Evolutionary conservation across 2,797 vertebrate genomes (phyloP).

Genomic region (Menidia menidia): DNA sequence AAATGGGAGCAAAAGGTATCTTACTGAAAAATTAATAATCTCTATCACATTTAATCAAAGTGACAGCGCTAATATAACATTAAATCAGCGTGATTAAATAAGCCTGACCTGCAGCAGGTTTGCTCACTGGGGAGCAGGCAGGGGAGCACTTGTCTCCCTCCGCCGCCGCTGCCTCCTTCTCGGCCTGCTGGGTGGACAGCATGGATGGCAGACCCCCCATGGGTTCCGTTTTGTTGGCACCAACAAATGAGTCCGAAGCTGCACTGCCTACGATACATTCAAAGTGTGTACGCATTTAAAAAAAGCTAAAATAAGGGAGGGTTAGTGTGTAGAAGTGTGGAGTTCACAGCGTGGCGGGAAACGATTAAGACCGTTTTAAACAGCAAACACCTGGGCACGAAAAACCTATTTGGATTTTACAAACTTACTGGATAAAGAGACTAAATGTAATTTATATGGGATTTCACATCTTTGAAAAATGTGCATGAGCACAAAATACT

Average conservation of each 20-base stretch:
- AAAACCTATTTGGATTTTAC: too few species aligned
- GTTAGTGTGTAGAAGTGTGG: not conserved
- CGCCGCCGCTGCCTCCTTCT: conserved; percentile 50
- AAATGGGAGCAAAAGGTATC: not conserved
- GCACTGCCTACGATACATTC: conserved; percentile 59
- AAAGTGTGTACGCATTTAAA: not conserved
- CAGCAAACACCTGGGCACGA: too few species aligned
- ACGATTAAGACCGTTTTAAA: too few species aligned
- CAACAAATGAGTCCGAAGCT: conserved; percentile 23
- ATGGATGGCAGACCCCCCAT: conserved; percentile 43
- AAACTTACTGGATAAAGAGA: too few species aligned
- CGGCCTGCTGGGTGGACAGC: conserved; percentile 39
- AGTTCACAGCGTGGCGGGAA: too few species aligned
- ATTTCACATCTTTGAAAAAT: too few species aligned
- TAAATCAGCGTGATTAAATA: not conserved
- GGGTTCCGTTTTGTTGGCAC: conserved; percentile 47
- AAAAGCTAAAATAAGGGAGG: not conserved
- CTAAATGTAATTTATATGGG: too few species aligned
- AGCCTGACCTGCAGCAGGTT: conserved; percentile 71
- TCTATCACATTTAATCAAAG: not conserved
- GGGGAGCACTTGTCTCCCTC: conserved; percentile 58
- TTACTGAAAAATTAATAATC: too few species aligned
- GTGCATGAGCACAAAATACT: too few species aligned
- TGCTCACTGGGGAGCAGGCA: conserved; percentile 56
- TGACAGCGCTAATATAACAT: not conserved